phyloP scores from a whole-genome alignment of 2,113 vertebrate genomes.

The Leptosomus discolor region DNA sequence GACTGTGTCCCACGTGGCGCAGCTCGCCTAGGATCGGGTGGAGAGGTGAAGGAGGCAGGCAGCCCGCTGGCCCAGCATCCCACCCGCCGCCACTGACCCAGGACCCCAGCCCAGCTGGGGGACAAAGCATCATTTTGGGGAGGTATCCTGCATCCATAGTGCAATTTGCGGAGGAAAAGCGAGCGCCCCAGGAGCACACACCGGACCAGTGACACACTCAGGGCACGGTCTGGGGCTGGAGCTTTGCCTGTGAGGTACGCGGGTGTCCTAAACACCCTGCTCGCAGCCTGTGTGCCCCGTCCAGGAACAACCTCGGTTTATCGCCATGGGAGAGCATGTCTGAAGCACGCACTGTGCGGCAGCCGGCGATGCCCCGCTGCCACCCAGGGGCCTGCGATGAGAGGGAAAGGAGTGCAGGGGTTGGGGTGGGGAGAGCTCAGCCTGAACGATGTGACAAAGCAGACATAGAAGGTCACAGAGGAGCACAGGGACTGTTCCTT shows the following conservation, averaged over 20 bases:
- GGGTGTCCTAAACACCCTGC: background rate
- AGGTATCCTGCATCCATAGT: too few species aligned
- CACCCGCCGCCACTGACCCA: background rate
- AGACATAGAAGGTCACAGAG: background rate
- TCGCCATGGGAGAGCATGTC: background rate
- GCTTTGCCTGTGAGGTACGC: background rate
- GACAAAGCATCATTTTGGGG: background rate
- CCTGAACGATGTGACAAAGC: background rate
- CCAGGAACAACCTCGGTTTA: background rate
- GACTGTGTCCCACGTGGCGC: accelerated
- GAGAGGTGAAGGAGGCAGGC: background rate
- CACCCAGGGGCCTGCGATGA: too few species aligned
- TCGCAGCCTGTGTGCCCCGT: background rate
- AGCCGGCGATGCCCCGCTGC: background rate
- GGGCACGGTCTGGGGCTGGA: background rate
- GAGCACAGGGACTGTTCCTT: background rate
- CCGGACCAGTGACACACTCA: background rate
- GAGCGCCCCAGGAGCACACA: background rate
- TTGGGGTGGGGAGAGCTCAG: background rate
- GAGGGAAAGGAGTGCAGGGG: background rate
- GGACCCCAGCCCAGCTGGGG: background rate
- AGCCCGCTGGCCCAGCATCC: background rate
- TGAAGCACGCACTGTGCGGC: accelerated
- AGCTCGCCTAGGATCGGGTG: accelerated
- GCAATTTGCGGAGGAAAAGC: background rate